A percentile compares a stretch with the other conserved stretches of the same genome.
Evolutionary conservation across 2,888 invertebrate species (phyloP).

Genomic region (Eustalomyia histrio): DNA sequence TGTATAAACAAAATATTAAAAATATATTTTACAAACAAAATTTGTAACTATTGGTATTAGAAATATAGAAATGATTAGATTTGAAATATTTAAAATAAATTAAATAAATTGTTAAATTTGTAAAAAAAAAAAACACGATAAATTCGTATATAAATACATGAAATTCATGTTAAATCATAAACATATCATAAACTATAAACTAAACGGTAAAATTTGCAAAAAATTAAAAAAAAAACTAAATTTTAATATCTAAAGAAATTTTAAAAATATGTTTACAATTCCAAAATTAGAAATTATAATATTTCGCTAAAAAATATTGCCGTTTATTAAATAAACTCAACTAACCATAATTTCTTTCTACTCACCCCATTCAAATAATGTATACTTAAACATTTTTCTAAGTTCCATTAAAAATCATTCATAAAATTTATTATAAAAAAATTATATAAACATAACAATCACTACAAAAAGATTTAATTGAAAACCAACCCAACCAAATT

Average conservation of each 20-base stretch:
- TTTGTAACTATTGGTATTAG: conserved; percentile 30
- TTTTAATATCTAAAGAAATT: background rate
- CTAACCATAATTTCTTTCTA: background rate
- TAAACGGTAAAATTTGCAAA: background rate
- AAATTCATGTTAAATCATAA: conserved; percentile 51
- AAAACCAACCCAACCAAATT: conserved; percentile 62
- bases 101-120: conserved; percentile 44
- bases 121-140: conserved; percentile 26
- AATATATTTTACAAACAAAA: background rate
- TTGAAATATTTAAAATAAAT: conserved; percentile 19
- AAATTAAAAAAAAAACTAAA: background rate
- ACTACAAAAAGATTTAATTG: conserved; percentile 40
- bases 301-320: background rate
- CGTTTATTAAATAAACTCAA: background rate
- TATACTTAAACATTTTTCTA: background rate
- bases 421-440: background rate
- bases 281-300: background rate
- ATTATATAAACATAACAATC: conserved; percentile 17
- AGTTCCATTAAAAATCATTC: conserved; percentile 5
- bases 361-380: too few relatives aligned
- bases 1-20: conserved; percentile 32
- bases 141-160: conserved; percentile 33
- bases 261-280: background rate
- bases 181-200: conserved; percentile 29
- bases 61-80: conserved; percentile 33